A percentile compares a stretch with the other conserved stretches of the same genome.
Conservation (phyloP, 1,140 invertebrate genomes). For the Melipona quadrifasciata region DNA sequence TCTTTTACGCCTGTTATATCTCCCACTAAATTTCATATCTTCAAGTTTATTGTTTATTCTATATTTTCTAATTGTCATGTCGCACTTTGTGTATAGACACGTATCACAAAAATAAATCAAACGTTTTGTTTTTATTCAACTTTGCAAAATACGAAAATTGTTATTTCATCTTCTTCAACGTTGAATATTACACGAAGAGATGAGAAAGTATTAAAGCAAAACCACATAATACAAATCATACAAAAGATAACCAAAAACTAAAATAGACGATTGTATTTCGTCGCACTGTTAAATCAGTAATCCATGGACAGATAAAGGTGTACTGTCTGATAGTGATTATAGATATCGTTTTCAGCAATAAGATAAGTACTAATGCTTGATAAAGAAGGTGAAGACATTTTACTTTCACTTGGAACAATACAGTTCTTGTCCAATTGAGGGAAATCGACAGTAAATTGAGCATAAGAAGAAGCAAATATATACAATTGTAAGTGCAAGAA, state of each 20-base stretch:
- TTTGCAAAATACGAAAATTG: not conserved
- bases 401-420: not conserved
- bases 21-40: not conserved
- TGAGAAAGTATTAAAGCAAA: not conserved
- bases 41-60: not conserved
- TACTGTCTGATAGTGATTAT: constrained; percentile 25
- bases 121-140: not conserved
- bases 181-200: not conserved
- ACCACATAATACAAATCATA: not conserved
- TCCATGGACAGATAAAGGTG: constrained; percentile 11
- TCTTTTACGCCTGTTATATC: constrained; percentile 2
- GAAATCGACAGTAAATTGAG: too few species aligned
- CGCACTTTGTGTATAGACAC: not conserved
- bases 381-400: not conserved
- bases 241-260: not conserved
- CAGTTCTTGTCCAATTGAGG: not conserved
- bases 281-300: not conserved
- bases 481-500: not conserved
- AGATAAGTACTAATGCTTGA: constrained; percentile 24
- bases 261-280: not conserved
- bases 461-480: not conserved
- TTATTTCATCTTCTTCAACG: not conserved
- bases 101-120: not conserved
- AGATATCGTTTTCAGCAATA: not conserved
- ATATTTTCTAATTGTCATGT: not conserved